Evolutionary conservation across 2,797 vertebrate genomes (phyloP).

Genomic region (Clarias laeviceps): DNA sequence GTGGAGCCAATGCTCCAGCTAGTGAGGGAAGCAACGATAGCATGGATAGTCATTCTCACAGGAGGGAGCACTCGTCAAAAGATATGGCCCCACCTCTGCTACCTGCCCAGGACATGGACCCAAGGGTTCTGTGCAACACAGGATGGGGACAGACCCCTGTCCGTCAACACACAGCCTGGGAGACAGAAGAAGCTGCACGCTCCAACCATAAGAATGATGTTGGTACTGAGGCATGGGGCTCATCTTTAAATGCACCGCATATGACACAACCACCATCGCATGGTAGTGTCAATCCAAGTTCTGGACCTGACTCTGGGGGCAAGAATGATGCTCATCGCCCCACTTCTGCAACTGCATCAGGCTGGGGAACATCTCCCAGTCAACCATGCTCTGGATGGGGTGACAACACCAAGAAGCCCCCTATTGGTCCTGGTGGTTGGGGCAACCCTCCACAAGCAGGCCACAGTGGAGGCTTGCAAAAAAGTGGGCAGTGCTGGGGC

Average conservation of each 20-base stretch:
- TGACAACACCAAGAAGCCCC: constrained; percentile 83
- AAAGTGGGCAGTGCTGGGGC: constrained; percentile 86
- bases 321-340: constrained; percentile 89
- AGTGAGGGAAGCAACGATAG: constrained; percentile 87
- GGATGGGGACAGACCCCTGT: constrained; percentile 99
- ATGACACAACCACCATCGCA: constrained; percentile 64
- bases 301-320: constrained; percentile 84
- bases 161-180: constrained; percentile 97
- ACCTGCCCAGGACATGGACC: constrained; percentile 90
- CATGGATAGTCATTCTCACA: constrained; percentile 72
- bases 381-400: constrained; percentile 86
- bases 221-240: constrained; percentile 84
- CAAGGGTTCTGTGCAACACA: constrained; percentile 95
- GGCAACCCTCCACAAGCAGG: constrained; percentile 83
- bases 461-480: constrained; percentile 77
- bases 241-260: constrained; percentile 69
- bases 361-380: constrained; percentile 81
- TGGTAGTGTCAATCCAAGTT: constrained; percentile 71
- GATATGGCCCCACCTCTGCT: constrained; percentile 83
- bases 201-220: constrained; percentile 87
- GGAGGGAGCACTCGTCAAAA: constrained; percentile 78
- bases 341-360: constrained; percentile 82
- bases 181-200: constrained; percentile 80
- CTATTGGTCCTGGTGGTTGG: constrained; percentile 87
- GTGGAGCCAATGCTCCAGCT: constrained; percentile 82